Conservation (phyloP, 2,797 vertebrate species). For the Borostomias antarcticus region DNA sequence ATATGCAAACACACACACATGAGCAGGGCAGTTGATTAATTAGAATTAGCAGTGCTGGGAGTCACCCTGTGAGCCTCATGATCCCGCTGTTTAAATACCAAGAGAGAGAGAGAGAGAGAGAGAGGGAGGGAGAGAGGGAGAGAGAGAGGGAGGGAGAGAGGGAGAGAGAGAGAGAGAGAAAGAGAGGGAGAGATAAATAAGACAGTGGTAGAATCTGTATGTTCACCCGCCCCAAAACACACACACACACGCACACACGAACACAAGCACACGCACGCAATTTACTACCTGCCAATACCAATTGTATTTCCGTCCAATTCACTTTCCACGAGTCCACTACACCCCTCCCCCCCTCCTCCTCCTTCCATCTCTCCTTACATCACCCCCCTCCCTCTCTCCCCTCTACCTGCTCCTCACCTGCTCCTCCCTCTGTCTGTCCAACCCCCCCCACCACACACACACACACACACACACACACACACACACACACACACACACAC, state of each 20-base stretch:
- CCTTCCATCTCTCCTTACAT: slow-evolving; percentile 75
- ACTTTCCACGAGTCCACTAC: not conserved
- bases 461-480: too few species aligned
- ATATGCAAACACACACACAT: not conserved
- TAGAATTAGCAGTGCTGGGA: slow-evolving; percentile 93
- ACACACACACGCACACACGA: too few species aligned
- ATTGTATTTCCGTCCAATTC: slow-evolving; percentile 53
- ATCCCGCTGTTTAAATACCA: slow-evolving; percentile 97
- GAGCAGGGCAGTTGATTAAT: slow-evolving; percentile 87
- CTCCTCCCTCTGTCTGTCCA: not conserved
- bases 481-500: too few species aligned
- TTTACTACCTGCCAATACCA: slow-evolving; percentile 85
- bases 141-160: slow-evolving; percentile 26
- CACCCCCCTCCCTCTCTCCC: slow-evolving; percentile 64
- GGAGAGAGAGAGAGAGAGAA: not conserved
- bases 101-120: slow-evolving; percentile 78
- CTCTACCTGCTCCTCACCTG: not conserved
- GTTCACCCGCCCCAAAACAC: slow-evolving; percentile 41
- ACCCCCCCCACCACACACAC: not conserved
- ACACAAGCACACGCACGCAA: too few species aligned
- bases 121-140: slow-evolving; percentile 21
- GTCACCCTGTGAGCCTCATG: slow-evolving; percentile 86
- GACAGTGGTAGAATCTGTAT: slow-evolving; percentile 75
- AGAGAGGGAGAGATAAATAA: slow-evolving; percentile 58
- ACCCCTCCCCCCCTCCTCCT: not conserved